Conservation (phyloP, 2,113 vertebrate genomes). For the Pygoscelis adeliae region DNA sequence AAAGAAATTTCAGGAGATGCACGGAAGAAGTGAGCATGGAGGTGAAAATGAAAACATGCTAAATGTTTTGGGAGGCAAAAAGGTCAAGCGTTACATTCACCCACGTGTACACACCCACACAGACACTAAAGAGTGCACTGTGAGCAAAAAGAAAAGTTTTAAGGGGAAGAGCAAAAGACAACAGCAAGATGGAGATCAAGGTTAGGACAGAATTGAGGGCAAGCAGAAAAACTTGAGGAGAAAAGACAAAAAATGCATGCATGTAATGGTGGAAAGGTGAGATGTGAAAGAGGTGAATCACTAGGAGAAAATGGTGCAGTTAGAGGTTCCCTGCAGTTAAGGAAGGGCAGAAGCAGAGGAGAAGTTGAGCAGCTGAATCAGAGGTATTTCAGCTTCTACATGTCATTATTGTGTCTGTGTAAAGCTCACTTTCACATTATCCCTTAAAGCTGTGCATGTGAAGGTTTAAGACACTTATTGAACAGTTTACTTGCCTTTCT, state of each 20-base stretch:
- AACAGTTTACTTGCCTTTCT: neutral
- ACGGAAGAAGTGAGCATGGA: neutral
- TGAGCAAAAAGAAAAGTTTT: neutral
- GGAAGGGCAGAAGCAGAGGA: neutral
- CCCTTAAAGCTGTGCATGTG: neutral
- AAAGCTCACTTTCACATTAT: neutral
- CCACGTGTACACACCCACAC: accelerated
- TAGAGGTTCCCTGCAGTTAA: neutral
- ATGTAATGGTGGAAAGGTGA: neutral
- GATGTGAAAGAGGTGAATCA: neutral
- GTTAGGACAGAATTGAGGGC: neutral
- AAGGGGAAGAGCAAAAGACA: neutral
- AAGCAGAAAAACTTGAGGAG: neutral
- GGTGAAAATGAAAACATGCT: neutral
- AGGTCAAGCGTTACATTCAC: neutral
- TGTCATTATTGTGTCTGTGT: neutral
- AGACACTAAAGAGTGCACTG: neutral
- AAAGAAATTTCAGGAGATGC: neutral
- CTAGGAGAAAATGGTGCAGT: neutral
- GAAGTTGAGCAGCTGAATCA: neutral
- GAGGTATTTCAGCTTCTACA: neutral
- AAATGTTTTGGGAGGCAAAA: neutral
- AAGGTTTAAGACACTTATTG: neutral
- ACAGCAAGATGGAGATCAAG: neutral
- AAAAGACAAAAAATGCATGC: neutral